Evolutionary conservation across 2,888 invertebrate genomes (phyloP).

Genomic region (Troides oblongomaculatus): DNA sequence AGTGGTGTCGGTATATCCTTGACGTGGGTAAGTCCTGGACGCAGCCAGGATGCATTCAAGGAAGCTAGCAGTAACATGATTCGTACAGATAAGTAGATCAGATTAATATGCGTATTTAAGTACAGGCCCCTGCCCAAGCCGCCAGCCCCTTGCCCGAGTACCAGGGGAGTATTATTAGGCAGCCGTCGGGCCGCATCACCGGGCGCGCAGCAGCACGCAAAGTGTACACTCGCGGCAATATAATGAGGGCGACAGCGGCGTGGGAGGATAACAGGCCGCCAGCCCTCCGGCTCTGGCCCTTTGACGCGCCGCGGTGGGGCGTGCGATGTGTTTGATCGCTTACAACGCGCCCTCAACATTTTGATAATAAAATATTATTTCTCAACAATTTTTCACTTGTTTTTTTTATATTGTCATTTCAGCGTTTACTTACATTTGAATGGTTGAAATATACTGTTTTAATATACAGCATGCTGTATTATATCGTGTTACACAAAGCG

Average conservation of each 20-base stretch:
- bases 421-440: too few relatives aligned
- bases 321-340: slow-evolving; percentile 43
- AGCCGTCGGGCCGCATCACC: slow-evolving; percentile 23
- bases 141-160: not conserved
- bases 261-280: slow-evolving; percentile 46
- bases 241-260: slow-evolving; percentile 48
- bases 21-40: too few relatives aligned
- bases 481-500: too few relatives aligned
- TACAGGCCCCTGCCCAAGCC: not conserved
- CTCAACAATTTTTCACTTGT: too few relatives aligned
- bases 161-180: slow-evolving; percentile 1
- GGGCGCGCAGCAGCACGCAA: slow-evolving; percentile 28
- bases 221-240: slow-evolving; percentile 44
- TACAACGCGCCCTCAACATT: not conserved
- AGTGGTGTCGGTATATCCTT: too few relatives aligned
- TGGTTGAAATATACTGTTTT: too few relatives aligned
- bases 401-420: too few relatives aligned
- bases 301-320: slow-evolving; percentile 42
- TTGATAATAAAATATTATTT: slow-evolving; percentile 9
- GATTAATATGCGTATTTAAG: not conserved
- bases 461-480: too few relatives aligned
- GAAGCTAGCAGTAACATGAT: too few relatives aligned
- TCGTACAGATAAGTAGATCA: not conserved
- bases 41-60: too few relatives aligned
- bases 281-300: slow-evolving; percentile 42